Conservation (phyloP, 2,797 vertebrate species). For the Danio albolineatus region DNA sequence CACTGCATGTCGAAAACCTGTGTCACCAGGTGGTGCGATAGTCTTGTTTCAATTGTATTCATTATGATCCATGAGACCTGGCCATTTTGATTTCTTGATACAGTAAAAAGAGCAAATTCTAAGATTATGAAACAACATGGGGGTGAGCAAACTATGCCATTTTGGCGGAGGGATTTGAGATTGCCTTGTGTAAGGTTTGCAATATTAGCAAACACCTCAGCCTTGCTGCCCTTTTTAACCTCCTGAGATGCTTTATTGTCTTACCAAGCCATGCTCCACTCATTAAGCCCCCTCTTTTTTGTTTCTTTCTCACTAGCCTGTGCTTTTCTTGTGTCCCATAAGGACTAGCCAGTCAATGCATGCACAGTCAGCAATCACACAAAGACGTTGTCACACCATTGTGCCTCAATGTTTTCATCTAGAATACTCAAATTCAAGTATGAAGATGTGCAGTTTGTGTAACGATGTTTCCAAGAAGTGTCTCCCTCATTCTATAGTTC, state of each 20-base stretch:
- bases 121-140: background rate
- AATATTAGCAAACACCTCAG: background rate
- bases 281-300: background rate
- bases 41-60: background rate
- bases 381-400: conserved; percentile 78
- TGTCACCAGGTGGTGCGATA: too few relatives aligned
- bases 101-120: background rate
- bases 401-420: conserved; percentile 45
- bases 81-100: background rate
- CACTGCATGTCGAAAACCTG: too few relatives aligned
- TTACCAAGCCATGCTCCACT: background rate
- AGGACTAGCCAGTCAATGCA: conserved; percentile 72
- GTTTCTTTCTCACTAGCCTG: conserved; percentile 3
- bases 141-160: background rate
- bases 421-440: background rate
- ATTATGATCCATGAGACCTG: background rate
- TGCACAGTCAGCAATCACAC: conserved; percentile 81
- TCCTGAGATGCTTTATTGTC: background rate
- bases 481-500: background rate
- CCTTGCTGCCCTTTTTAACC: background rate
- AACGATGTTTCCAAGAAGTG: conserved; percentile 3
- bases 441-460: background rate
- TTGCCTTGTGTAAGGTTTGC: background rate
- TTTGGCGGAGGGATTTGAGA: background rate
- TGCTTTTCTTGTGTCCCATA: conserved; percentile 62